Evolutionary conservation across 2,888 invertebrate species (phyloP).

Genomic region (Andrena bucephala): DNA sequence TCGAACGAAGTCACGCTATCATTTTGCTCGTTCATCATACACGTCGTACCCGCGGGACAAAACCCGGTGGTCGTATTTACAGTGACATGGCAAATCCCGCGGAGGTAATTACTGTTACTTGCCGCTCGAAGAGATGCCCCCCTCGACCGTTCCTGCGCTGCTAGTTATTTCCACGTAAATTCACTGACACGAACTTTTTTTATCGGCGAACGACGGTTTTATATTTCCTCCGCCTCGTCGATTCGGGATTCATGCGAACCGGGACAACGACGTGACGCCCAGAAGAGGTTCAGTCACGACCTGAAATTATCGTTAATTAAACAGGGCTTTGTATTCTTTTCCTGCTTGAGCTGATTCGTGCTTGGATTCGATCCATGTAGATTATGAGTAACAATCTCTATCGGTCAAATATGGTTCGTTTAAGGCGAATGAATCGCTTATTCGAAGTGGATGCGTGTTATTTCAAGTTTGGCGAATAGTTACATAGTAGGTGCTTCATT

Average conservation of each 20-base stretch:
- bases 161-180: conserved; percentile 40
- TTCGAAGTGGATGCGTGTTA: too few relatives aligned
- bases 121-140: conserved; percentile 34
- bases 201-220: conserved; percentile 4
- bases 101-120: conserved; percentile 55
- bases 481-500: too few relatives aligned
- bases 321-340: neutral
- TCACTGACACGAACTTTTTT: conserved; percentile 33
- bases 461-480: too few relatives aligned
- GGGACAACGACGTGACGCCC: neutral
- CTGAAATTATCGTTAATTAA: conserved; percentile 19
- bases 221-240: neutral
- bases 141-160: conserved; percentile 1
- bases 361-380: too few relatives aligned
- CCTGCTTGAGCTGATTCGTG: too few relatives aligned
- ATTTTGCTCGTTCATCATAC: conserved; percentile 58
- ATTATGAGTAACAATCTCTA: too few relatives aligned
- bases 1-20: conserved; percentile 55
- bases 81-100: conserved; percentile 53
- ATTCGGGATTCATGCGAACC: conserved; percentile 12
- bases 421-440: too few relatives aligned
- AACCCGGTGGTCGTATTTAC: conserved; percentile 24
- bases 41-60: conserved; percentile 37
- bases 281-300: neutral
- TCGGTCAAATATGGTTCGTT: too few relatives aligned